Percentiles rank a stretch among this genome's conserved stretches.
These are phyloP conservation scores for Cirrhinus molitorella DNA, from an alignment of 2,797 vertebrate species.

Conservation along the genomic window DNA sequence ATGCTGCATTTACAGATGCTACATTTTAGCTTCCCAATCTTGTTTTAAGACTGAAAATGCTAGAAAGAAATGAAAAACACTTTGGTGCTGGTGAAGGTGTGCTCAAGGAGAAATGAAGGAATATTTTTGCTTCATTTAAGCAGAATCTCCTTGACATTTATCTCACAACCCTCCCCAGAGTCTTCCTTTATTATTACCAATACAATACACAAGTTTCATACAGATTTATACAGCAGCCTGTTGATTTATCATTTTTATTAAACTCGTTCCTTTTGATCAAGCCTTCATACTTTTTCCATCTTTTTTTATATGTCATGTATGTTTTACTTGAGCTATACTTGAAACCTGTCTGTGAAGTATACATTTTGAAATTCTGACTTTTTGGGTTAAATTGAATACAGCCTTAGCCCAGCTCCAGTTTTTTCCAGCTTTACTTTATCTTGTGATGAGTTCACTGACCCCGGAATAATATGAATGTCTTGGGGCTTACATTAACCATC, in stretches of 20 bases:
- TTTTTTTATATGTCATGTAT: background rate
- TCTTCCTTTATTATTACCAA: constrained; percentile 4
- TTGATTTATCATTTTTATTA: constrained; percentile 14
- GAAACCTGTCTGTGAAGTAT: background rate
- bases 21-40: background rate
- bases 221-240: constrained; percentile 2
- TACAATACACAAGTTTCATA: constrained; percentile 3
- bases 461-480: constrained; percentile 2
- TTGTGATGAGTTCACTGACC: constrained; percentile 26
- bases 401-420: background rate
- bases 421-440: constrained; percentile 11
- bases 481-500: constrained; percentile 4
- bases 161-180: constrained; percentile 8
- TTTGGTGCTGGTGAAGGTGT: background rate
- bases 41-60: background rate
- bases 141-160: constrained; percentile 33
- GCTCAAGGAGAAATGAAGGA: background rate
- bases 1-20: background rate
- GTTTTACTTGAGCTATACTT: background rate
- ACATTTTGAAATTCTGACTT: background rate
- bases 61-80: constrained; percentile 14
- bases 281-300: background rate
- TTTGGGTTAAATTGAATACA: background rate
- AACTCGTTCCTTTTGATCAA: constrained; percentile 4
- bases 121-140: constrained; percentile 17